Base-by-base conservation (phyloP, 1,140 invertebrate species). In the Holotrichia oblita region DNA sequence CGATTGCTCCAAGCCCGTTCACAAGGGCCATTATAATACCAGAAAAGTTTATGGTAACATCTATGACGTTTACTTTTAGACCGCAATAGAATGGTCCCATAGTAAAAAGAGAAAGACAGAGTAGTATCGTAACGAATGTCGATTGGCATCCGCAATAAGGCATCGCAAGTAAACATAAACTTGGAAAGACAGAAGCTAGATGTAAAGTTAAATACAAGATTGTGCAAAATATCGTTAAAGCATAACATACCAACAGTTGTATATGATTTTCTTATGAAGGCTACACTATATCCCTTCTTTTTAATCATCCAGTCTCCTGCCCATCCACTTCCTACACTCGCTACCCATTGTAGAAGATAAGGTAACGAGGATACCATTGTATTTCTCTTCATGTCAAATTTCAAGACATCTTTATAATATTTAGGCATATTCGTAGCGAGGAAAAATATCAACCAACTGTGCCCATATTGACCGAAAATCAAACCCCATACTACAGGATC, bases 1-100 rank as follows among this genome's bases (percentile, higher is more conserved):
- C 92, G 3, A 95, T 88, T 0, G 94, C 93, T 6, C 94, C 94
- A 76, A 94, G 91, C 0, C 93, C 94, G 85, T 96, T 96, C 0
- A 94, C 93, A 59, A 96, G 88, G 0, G 94, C 94, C 89, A 95
- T 95, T 22, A 94, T 85, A 0, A 92, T 92, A 59, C 94, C 94
- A 17, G 94, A 93, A 86, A 92, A 94, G 85, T 94, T 95, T 6
- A 93, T 93, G 41, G 92, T 93, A 69, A 97, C 90, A 85, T 96
- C 94, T 61, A 96, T 86, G 14, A 94, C 92, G 83, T 95, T 95
- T 1, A 93, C 91, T 84, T 93, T 93, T 89, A 93, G 90, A 42
- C 92, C 92, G 42, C 91, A 91, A 87, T 93, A 93, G 84, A 92
- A 93, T 20, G 92, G 90, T 4, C 93, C 93, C 92, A 93, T 93